Base-by-base conservation (phyloP, 2,113 vertebrate species). In the Macrotus californicus region DNA sequence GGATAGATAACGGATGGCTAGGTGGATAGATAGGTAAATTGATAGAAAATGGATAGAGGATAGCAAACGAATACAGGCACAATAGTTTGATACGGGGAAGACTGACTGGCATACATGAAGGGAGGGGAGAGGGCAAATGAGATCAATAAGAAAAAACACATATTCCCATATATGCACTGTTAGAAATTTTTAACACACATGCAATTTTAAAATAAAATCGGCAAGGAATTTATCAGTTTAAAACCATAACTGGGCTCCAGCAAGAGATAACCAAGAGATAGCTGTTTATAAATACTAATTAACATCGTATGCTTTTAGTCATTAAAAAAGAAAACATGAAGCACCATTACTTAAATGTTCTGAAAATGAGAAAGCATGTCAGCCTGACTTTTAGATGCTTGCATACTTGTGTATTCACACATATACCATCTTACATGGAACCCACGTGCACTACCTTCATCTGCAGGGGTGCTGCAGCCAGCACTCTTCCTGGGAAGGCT, bases 391-490 rank as follows among this genome's bases (percentile, higher is more conserved):
- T 8, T 11, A 3, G 31, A 19, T 14, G 26, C 14, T 46, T 7
- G 8, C 0, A 0, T 7, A 10, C 5, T 3, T 50, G 6, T 6
- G 2, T 3, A 1, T n/a, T 36, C 15, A 29, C 5, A 26, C 2
- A 1, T 3, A 0, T 2, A 0, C 18, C 1, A 0, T 34, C 41
- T 5, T 13, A 4, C 5, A 0, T 5, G 31, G 34, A n/a, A 15
- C 5, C 9, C 10, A 5, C 0, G 0, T 2, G 22, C 7, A 12
- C 16, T 11, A 0, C 34, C 1, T 3, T 26, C 12, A 0, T 7
- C 31, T 29, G 39, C 39, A 26, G 1, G 4, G 2, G 18, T 6
- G 7, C n/a, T 16, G 1, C 0, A 1, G 24, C 14, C 13, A 5
- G n/a, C 29, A 31, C 0, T 21, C 15, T n/a, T 41, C 48, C 22